These are phyloP conservation scores for Peromyscus californicus DNA, from an alignment of 2,113 vertebrate genomes.

Conservation along the genomic window DNA sequence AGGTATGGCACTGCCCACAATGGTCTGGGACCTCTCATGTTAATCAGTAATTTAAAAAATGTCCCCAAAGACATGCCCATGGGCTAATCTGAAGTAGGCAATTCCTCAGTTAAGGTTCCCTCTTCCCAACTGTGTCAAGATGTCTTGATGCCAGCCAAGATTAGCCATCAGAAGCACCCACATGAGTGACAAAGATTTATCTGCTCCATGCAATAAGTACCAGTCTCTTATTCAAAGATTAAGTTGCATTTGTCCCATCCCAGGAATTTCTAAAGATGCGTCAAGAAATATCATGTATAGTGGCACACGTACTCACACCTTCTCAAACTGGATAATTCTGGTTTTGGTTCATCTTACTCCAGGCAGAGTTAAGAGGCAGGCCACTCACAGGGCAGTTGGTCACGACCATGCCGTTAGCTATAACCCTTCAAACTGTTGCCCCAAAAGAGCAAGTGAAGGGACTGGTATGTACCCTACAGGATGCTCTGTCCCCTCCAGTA, in stretches of 20 bases:
- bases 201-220: background rate
- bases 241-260: background rate
- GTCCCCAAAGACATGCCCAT: background rate
- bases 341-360: background rate
- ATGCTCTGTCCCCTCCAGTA: background rate
- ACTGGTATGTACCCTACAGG: background rate
- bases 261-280: background rate
- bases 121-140: background rate
- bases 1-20: background rate
- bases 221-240: background rate
- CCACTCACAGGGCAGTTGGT: background rate
- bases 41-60: background rate
- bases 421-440: background rate
- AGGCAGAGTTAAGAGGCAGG: background rate
- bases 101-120: background rate
- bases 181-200: background rate
- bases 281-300: background rate
- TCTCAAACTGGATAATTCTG: background rate
- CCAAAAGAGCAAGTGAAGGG: background rate
- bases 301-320: background rate
- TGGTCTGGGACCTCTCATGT: background rate
- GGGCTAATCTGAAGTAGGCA: background rate
- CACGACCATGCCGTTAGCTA: background rate
- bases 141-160: background rate
- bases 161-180: background rate